Evolutionary conservation across 2,888 invertebrate genomes (phyloP), one percentile per base, ranked within the genome.

Genomic region (Ormyrus rosae): DNA sequence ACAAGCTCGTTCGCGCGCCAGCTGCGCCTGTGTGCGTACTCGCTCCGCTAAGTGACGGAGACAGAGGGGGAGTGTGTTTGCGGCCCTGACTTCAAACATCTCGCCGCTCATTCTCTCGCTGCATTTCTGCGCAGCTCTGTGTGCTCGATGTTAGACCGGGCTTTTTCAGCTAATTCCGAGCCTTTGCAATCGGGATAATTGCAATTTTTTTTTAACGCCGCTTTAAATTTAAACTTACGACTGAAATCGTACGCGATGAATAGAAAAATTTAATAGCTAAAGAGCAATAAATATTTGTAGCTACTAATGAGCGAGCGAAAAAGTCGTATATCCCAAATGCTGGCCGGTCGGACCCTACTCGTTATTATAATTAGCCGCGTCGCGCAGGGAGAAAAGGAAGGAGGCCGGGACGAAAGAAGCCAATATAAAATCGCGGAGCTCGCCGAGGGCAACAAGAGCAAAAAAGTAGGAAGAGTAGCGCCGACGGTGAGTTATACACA

Each of bases 11-110:
- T n/a, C 11, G 45, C 60, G 51, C 8, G 11, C 56, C 34, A 34
- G 34, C 64, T 13, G n/a, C 13, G 13, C 6, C 4, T 13, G 8
- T 19, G 9, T 8, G 8, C 65, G 51, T 45, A 74, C 67, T 51
- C 34, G 34, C 51, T 50, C 56, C 63, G 75, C 7, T 34, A 19
- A 61, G 60, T 34, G 60, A 34, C 8, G 34, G 60, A 19, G 60
- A 6, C 8, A 61, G 60, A 61, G 60, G 58, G 46, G 19, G 51
- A 19, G 53, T 55, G 56, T 60, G 58, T 50, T 63, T 63, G 64
- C 7, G 10, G 65, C 45, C 63, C 55, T 34, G 60, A 73, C 68
- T 69, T 79, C 69, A 13, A 74, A 69, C 69, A 69, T 74, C 65
- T 71, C 65, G 60, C 68, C 48, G 34, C 34, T 34, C 34, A 34